Base-by-base conservation (phyloP, 2,888 invertebrate species). In the Erpobdella octoculata region DNA sequence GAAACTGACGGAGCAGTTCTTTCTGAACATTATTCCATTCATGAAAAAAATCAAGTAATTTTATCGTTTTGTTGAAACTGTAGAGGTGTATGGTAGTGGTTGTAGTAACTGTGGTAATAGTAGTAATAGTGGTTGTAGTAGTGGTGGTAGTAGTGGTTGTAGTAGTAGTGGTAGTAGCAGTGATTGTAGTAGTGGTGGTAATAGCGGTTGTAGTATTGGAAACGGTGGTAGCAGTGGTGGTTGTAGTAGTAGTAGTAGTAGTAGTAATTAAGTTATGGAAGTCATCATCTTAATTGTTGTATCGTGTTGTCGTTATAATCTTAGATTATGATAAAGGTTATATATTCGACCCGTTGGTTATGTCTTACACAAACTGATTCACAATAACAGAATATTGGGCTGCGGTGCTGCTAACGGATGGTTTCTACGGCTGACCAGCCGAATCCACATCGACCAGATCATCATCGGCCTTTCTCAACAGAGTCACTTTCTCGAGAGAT, bases 361-460 rank as follows among this genome's bases (percentile, higher is more conserved):
- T n/a, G 12, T 41, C 46, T 15, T 41, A 15, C 12, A 15, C 12
- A 41, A 41, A 41, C 12, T 41, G 46, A 41, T 41, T 41, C 46
- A 12, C n/a, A 12, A 41, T 2, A 25, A 15, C 78, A 97, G 97
- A 82, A 94, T 97, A 72, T 86, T 97, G 64, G 91, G 95, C 0
- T 92, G 98, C 92, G 98, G 98, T 3, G 96, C 97, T 0, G 90
- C 93, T 71, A 95, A 97, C 82, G 89, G 96, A 72, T 88, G 98
- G 69, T 96, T 95, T 64, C 90, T 95, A 0, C 96, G 96, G 82
- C 93, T 98, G 76, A 90, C 93, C 68, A 85, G 86, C 33, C 84
- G 86, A 74, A 85, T 87, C 65, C 86, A 86, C 82, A 95, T 97
- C 68, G 98, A 99, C 85, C 66, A 69, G 28, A 85, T 98, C 76